phyloP scores from a whole-genome alignment of 2,113 vertebrate genomes.

The Xenopus tropicalis region UCB_Xtro_10.0 CM004446.2:94800501-94801000 shows the following conservation, averaged over 20 bases:
- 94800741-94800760: slow-evolving; percentile 23
- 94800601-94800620: no score
- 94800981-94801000: slow-evolving; percentile 37
- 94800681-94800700: not conserved
- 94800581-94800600: no score
- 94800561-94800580: no score
- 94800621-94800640: no score
- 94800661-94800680: not conserved
- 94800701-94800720: slow-evolving; percentile 24
- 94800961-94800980: slow-evolving; percentile 40
- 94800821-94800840: slow-evolving; percentile 9
- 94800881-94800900: slow-evolving; percentile 32
- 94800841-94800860: slow-evolving; percentile 1
- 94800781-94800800: slow-evolving; percentile 27
- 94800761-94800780: slow-evolving; percentile 12
- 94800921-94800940: slow-evolving; percentile 42
- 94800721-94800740: slow-evolving; percentile 24
- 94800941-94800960: slow-evolving; percentile 18
- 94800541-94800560: no score
- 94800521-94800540: no score
- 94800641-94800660: not conserved
- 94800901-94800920: slow-evolving; percentile 18
- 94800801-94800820: slow-evolving; percentile 14
- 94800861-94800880: slow-evolving; percentile 2
- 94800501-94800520: no score